phyloP scores from a whole-genome alignment of 1,140 invertebrate genomes.

The Trichomalopsis sarcophagae region DNA sequence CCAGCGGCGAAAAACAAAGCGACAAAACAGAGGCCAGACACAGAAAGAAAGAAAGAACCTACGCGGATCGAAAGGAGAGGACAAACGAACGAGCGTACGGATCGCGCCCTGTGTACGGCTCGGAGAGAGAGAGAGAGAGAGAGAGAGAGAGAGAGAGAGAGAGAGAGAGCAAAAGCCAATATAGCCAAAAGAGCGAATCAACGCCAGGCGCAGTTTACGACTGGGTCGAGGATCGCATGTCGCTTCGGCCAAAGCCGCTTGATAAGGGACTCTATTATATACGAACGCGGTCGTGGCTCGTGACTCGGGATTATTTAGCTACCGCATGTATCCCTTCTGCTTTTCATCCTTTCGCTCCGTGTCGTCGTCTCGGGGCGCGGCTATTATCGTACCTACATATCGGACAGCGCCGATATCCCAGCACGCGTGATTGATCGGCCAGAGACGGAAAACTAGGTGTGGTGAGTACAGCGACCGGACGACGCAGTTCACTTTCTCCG shows the following conservation, averaged over 20 bases:
- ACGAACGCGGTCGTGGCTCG: not conserved
- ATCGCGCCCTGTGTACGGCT: not conserved
- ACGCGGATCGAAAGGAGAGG: not conserved
- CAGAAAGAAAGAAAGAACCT: constrained; percentile 16
- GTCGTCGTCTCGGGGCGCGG: not conserved
- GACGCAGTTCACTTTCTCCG: not conserved
- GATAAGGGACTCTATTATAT: constrained; percentile 22
- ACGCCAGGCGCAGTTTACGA: constrained; percentile 2
- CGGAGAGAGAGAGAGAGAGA: not conserved
- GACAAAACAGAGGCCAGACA: not conserved
- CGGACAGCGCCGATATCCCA: not conserved
- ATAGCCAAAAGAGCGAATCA: constrained; percentile 3
- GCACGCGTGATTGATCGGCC: constrained; percentile 37
- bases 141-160: not conserved
- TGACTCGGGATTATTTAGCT: constrained; percentile 44
- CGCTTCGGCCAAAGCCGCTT: constrained; percentile 15
- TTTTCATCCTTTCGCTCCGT: not conserved
- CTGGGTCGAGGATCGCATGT: constrained; percentile 20
- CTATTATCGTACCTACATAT: constrained; percentile 36
- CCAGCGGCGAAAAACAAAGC: not conserved
- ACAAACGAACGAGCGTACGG: not conserved
- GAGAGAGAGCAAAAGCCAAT: not conserved
- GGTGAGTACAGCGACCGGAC: constrained; percentile 14
- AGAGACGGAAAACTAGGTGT: constrained; percentile 46
- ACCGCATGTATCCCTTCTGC: not conserved